Evolutionary conservation across 2,888 invertebrate species (phyloP).

Genomic region (Holacanthella duospinosa): DNA sequence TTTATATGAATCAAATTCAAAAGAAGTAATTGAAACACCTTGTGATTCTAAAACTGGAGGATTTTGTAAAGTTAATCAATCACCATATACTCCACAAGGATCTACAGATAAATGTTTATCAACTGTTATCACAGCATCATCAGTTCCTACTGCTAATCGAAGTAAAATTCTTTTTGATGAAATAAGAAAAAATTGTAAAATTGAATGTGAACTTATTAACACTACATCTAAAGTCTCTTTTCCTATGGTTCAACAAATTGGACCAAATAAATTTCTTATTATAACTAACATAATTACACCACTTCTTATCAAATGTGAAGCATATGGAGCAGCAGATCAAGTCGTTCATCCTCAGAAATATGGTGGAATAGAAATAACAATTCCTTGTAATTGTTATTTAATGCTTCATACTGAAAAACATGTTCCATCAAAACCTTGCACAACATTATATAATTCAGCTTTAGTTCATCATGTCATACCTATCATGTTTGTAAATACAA

Average conservation of each 20-base stretch:
- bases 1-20: neutral
- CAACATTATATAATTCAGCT: conserved; percentile 7
- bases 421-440: conserved; percentile 23
- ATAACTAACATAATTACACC: conserved; percentile 22
- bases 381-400: conserved; percentile 27
- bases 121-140: neutral
- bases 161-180: neutral
- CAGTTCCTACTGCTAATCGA: neutral
- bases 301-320: conserved; percentile 27
- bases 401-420: conserved; percentile 24
- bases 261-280: conserved; percentile 15
- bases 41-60: neutral
- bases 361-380: conserved; percentile 25
- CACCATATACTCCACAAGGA: neutral
- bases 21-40: neutral
- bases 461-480: conserved; percentile 25
- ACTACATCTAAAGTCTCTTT: neutral
- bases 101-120: neutral
- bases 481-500: conserved; percentile 24
- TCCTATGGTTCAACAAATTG: neutral
- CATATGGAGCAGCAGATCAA: conserved; percentile 20
- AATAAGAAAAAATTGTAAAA: neutral
- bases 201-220: neutral
- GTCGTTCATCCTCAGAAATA: conserved; percentile 27
- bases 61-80: neutral